phyloP scores from a whole-genome alignment of 53 echinoderm and acorn worm genomes.

The Zoroaster sp. region DNA sequence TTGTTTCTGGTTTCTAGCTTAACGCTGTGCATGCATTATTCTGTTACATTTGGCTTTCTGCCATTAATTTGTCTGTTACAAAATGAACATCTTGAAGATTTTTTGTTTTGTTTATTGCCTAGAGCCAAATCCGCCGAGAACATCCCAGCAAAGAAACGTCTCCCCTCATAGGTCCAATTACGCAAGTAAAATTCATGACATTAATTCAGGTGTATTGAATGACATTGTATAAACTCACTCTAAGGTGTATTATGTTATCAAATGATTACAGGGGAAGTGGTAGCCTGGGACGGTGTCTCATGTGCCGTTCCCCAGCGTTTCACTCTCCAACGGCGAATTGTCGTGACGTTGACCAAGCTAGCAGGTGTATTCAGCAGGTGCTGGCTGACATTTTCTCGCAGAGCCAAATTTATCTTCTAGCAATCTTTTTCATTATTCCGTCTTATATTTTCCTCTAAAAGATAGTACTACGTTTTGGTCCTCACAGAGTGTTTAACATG shows the following conservation, averaged over 20 bases:
- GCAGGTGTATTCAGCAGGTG: slow-evolving; percentile 37
- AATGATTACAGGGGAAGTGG: slow-evolving; percentile 37
- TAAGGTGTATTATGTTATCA: slow-evolving; percentile 55
- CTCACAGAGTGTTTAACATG: too few relatives aligned
- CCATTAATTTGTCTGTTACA: not conserved
- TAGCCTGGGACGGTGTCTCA: slow-evolving; percentile 27
- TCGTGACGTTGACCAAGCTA: not conserved
- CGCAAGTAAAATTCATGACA: slow-evolving; percentile 29
- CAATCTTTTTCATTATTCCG: not conserved
- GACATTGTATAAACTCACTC: slow-evolving; percentile 43
- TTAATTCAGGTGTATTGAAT: slow-evolving; percentile 57
- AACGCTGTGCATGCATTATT: not conserved
- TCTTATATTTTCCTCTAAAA: not conserved
- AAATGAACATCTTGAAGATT: not conserved
- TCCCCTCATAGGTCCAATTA: not conserved
- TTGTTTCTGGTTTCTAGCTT: not conserved
- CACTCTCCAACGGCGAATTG: not conserved
- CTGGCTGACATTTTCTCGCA: not conserved
- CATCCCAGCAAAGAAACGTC: slow-evolving; percentile 16
- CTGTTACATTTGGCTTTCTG: not conserved
- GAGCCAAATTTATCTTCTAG: not conserved
- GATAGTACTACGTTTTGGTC: too few relatives aligned
- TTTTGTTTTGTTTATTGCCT: slow-evolving; percentile 19
- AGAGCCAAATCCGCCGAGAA: not conserved
- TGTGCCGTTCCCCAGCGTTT: not conserved